Evolutionary conservation across 2,113 vertebrate genomes (phyloP).

Genomic region (Plestiodon gilberti): DNA sequence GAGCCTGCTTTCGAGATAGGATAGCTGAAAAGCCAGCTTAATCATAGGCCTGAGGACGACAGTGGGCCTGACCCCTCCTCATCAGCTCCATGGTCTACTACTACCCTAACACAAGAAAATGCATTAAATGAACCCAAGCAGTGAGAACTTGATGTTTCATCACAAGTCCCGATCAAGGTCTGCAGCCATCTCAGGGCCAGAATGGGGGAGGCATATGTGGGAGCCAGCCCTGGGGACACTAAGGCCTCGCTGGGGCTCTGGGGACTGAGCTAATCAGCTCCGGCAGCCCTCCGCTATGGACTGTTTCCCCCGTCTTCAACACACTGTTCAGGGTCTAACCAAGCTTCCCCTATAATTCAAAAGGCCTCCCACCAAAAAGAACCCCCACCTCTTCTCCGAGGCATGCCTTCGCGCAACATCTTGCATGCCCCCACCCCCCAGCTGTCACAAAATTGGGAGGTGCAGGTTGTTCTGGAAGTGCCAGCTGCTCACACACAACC

Average conservation of each 20-base stretch:
- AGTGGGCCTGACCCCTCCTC: background rate
- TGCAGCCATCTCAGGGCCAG: background rate
- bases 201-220: background rate
- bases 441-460: background rate
- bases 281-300: background rate
- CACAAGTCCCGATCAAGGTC: no score
- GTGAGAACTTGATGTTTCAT: background rate
- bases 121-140: no score
- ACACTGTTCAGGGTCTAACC: background rate
- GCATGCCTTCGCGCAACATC: background rate
- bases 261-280: no score
- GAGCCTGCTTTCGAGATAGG: background rate
- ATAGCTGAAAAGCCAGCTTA: background rate
- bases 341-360: background rate
- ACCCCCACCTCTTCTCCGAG: background rate
- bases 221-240: background rate
- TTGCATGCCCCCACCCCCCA: background rate
- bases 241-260: background rate
- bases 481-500: conserved; percentile 16
- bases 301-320: background rate
- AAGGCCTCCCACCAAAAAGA: conserved; percentile 6
- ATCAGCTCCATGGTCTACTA: background rate
- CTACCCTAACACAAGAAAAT: background rate
- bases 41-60: background rate
- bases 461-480: background rate